Evolutionary conservation across 2,888 invertebrate species (phyloP).

Genomic region (Melanostoma scalare): DNA sequence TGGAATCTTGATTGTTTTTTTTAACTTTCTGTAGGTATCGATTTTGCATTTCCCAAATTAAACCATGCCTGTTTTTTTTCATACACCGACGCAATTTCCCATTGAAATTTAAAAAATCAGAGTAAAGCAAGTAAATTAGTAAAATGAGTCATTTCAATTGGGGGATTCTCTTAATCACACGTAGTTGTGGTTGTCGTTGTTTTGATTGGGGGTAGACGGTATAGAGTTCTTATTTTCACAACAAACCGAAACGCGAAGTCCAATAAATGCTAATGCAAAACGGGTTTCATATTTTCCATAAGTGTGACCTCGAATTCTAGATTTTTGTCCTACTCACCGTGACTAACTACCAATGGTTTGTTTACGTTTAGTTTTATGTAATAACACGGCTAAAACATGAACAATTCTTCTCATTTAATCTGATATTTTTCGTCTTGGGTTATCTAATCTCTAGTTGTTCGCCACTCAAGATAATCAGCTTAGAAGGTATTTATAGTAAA

Average conservation of each 20-base stretch:
- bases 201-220: background rate
- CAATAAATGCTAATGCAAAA: constrained; percentile 27
- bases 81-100: constrained; percentile 58
- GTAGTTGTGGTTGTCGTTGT: background rate
- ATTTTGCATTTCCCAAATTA: background rate
- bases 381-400: background rate
- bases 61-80: background rate
- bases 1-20: constrained; percentile 18
- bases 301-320: constrained; percentile 20
- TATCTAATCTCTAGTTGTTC: too few species aligned
- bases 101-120: constrained; percentile 29
- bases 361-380: constrained; percentile 38
- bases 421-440: too few species aligned
- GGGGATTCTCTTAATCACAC: constrained; percentile 28
- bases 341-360: constrained; percentile 29
- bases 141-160: constrained; percentile 62
- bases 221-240: constrained; percentile 24
- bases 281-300: constrained; percentile 19
- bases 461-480: too few species aligned
- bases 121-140: constrained; percentile 7
- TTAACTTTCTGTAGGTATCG: background rate
- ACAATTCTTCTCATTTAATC: too few species aligned
- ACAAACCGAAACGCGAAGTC: constrained; percentile 35
- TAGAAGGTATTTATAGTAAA: background rate
- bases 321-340: background rate